Conservation (phyloP, 2,797 vertebrate genomes). For the Galagoides demidoff region DNA sequence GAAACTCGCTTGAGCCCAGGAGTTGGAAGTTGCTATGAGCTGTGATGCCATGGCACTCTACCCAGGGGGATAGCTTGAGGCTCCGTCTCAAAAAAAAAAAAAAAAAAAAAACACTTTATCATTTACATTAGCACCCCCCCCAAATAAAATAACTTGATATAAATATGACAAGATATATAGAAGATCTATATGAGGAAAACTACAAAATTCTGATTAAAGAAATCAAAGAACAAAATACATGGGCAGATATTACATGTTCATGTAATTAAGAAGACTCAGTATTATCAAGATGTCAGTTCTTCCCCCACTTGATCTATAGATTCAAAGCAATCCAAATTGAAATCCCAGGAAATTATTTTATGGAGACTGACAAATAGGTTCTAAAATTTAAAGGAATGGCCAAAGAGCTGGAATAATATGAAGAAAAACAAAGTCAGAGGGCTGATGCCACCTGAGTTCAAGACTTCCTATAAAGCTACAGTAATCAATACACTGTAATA, state of each 20-base stretch:
- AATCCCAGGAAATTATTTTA: neutral
- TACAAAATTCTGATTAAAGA: neutral
- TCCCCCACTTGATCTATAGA: neutral
- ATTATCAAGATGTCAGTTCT: neutral
- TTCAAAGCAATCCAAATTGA: neutral
- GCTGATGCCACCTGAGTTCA: neutral
- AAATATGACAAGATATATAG: neutral
- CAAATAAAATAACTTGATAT: constrained; percentile 26
- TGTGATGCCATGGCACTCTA: too few species aligned
- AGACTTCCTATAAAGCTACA: neutral
- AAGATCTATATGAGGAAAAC: neutral
- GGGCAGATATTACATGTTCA: neutral
- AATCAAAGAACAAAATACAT: neutral
- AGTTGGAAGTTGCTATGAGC: too few species aligned
- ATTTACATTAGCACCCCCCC: neutral
- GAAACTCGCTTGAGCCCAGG: too few species aligned
- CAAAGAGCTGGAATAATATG: neutral
- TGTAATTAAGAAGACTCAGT: neutral
- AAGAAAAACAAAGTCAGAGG: neutral
- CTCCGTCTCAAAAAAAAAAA: too few species aligned
- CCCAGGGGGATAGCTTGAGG: too few species aligned
- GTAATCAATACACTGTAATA: neutral
- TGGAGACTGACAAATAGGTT: constrained; percentile 8
- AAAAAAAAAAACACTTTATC: neutral
- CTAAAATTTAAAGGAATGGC: neutral